phyloP scores from a whole-genome alignment of 2,888 invertebrate genomes.

The Apodemia hepburni region DNA sequence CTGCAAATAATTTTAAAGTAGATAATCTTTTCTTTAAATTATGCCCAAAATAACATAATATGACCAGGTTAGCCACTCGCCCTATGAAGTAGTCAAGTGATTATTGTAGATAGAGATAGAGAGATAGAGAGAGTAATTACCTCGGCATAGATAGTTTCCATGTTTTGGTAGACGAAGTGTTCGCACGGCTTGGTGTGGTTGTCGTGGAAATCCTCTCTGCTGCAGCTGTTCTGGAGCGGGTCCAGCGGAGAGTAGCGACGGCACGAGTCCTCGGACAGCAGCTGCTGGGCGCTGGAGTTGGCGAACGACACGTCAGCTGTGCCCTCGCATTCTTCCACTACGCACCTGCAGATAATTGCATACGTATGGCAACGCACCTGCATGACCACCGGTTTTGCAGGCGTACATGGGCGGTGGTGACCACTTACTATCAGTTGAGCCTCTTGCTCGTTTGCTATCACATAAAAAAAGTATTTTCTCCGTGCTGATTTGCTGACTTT shows the following conservation, averaged over 20 bases:
- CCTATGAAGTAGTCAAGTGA: background rate
- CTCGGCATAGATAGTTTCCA: slow-evolving; percentile 61
- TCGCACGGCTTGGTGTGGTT: slow-evolving; percentile 47
- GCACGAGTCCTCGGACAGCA: slow-evolving; percentile 41
- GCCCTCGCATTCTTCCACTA: slow-evolving; percentile 74
- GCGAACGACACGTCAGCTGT: slow-evolving; percentile 32
- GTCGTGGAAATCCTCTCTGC: slow-evolving; percentile 42
- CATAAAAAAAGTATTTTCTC: no score
- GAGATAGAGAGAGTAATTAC: slow-evolving; percentile 39
- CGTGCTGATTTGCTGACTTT: no score
- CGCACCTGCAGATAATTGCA: slow-evolving; percentile 57
- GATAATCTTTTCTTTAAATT: no score
- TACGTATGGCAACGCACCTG: no score
- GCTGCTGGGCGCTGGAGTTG: slow-evolving; percentile 38
- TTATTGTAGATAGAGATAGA: background rate
- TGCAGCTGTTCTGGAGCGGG: slow-evolving; percentile 38
- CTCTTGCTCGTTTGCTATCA: no score
- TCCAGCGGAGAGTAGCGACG: slow-evolving; percentile 41
- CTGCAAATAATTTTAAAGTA: no score
- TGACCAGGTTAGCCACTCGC: no score
- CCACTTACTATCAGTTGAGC: no score
- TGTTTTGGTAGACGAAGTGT: slow-evolving; percentile 48
- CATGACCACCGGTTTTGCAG: no score
- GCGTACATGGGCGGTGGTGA: no score
- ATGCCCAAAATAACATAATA: no score